Percentiles rank a stretch among this genome's conserved stretches.
phyloP scores from a whole-genome alignment of 2,888 invertebrate species.

The Tachina lurida region DNA sequence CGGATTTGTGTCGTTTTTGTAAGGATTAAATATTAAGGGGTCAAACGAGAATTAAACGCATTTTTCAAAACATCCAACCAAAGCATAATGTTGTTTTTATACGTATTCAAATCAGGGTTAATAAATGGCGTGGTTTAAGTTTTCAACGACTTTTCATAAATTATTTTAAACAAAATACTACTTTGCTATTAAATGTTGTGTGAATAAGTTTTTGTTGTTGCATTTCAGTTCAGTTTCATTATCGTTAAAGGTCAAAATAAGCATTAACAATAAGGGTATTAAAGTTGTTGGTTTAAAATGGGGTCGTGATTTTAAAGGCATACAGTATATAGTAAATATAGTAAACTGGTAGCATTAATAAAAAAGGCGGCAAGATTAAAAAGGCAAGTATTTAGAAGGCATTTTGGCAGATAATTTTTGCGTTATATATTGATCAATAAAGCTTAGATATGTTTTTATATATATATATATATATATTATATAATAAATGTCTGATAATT shows the following conservation, averaged over 20 bases:
- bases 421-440: slow-evolving; percentile 61
- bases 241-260: slow-evolving; percentile 29
- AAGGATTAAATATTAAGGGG: slow-evolving; percentile 6
- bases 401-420: slow-evolving; percentile 58
- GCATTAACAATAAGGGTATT: slow-evolving; percentile 20
- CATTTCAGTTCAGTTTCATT: background rate
- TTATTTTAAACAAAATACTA: slow-evolving; percentile 6
- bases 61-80: slow-evolving; percentile 4
- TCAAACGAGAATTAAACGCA: slow-evolving; percentile 36
- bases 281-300: background rate
- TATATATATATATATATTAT: background rate
- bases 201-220: slow-evolving; percentile 4
- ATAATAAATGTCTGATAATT: background rate
- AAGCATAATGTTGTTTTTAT: slow-evolving; percentile 28
- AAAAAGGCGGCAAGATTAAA: slow-evolving; percentile 57
- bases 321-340: background rate
- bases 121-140: slow-evolving; percentile 4
- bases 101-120: slow-evolving; percentile 20
- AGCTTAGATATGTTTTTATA: slow-evolving; percentile 13
- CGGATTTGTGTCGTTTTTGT: slow-evolving; percentile 58
- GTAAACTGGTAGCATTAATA: slow-evolving; percentile 27
- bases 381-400: slow-evolving; percentile 54
- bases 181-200: slow-evolving; percentile 4
- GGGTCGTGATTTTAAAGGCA: slow-evolving; percentile 34
- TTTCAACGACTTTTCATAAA: background rate